Base-by-base conservation (phyloP, 2,113 vertebrate genomes). In the human (Homo sapiens) region DNA sequence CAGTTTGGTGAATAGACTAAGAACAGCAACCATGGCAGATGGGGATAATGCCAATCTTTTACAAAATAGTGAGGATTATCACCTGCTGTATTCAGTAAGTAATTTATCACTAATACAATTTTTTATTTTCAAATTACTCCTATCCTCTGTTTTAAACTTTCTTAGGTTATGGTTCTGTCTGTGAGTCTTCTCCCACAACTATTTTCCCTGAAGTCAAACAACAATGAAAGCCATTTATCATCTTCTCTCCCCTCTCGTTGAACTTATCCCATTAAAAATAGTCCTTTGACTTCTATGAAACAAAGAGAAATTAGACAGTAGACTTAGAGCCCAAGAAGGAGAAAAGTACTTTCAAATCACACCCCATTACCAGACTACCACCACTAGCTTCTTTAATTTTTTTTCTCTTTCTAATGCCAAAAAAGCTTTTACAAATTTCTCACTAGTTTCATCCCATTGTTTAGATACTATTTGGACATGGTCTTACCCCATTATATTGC, bases 361-460 rank as follows among this genome's bases (percentile, higher is more conserved):
- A 84, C 38, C 27, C 40, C 38, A 86, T 87, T 90, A 83, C 35
- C 8, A 89, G 52, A 89, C 48, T 82, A 96, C 87, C 17, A 96
- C 27, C 61, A 75, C 7, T n/a, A 85, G 78, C n/a, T 79, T 86
- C 50, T 86, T 90, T 59, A 90, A 89, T 96, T 94, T 93, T 95
- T 73, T 95, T 92, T 59, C 66, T 87, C 64, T 89, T 94, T 79
- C 75, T 73, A 94, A 93, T 93, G 93, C 92, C 93, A 97, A 93
- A 95, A 96, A 92, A 93, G 78, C 82, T 97, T 96, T 97, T 89
- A 95, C 68, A 83, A 89, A 93, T 86, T 59, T 89, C 92, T 96
- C 80, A 82, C 57, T 85, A 89, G 40, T 95, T 90, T 95, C 25
- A 79, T 38, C 38, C n/a, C 32, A 25, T 91, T 95, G 48, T 79